Evolutionary conservation across 2,888 invertebrate genomes (phyloP), one percentile per base, ranked within the genome.

Genomic region (Amiota communis): DNA sequence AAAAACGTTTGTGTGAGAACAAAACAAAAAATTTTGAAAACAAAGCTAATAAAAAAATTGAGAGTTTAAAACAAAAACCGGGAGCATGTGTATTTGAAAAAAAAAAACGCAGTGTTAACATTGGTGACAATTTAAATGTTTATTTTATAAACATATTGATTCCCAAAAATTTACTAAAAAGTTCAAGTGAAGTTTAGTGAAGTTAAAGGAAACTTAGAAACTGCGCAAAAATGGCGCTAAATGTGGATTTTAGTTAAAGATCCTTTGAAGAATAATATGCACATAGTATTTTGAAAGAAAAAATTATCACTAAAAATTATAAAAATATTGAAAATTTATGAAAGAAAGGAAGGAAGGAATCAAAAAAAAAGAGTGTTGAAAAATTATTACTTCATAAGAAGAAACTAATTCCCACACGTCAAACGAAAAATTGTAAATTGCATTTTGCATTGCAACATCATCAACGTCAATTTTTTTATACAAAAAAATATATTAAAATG

Each of bases 361-460:
- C 59, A 59, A 59, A 59, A 59, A 17, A 59, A 23, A 23, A 23
- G 3, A 23, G 12, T 65, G 49, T 8, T n/a, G 11, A 48, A 17
- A 15, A 67, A 67, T 49, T 47, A 13, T 8, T 15, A 9, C 11
- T 13, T 51, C 20, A 68, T 1, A 51, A 20, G 20, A 53, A 49
- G 23, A 68, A 15, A 53, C 48, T 48, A 15, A 48, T 53, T 23
- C 51, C 51, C 65, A 65, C 65, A 64, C 47, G 47, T 9, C 46
- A 3, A 17, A 46, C 63, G 15, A 6, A 23, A 63, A 36, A 13
- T n/a, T n/a, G n/a, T 3, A 36, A 68, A 68, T 53, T 20, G 23
- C 67, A 68, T 63, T 63, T 23, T 51, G 23, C 51, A 68, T 68
- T 68, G 53, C 67, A 68, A 68, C 67, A 68, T 68, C 67, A 68